Evolutionary conservation across 2,797 vertebrate genomes (phyloP), one percentile per base, ranked within the genome.

Genomic region (Chaunax sp.): DNA sequence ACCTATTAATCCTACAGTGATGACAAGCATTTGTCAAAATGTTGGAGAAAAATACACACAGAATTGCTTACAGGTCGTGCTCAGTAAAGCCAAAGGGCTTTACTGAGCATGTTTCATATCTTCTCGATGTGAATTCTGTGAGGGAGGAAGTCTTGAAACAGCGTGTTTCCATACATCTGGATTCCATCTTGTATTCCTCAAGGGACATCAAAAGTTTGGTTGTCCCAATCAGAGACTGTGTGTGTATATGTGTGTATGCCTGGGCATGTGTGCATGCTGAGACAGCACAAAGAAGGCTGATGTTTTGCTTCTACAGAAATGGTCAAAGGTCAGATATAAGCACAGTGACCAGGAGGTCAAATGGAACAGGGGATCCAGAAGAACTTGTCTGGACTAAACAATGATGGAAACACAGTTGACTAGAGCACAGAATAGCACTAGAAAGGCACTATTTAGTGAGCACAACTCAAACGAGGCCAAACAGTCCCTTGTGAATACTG

Each of bases 161-260:
- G 77, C 26, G n/a, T 18, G 66, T 77, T 78, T 77, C 70, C 71
- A 77, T 85, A 82, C 91, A 93, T 93, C 91, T 93, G 90, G 89
- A 90, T 76, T 81, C 71, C 72, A 89, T 92, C 76, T 80, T 2
- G 18, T 33, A 64, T 67, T 70, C 87, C 88, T 76, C 55, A n/a
- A 83, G 81, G 67, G 86, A 77, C 83, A 82, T 90, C 82, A 83
- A 83, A 90, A 74, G 65, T 70, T 65, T 75, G 44, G 69, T 75
- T 77, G 79, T 85, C 73, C 64, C 75, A 72, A 53, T 81, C 67
- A 69, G 54, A 74, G 65, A 43, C 53, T 16, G 15, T 49, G 67
- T 66, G 74, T 62, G 40, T 45, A 12, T 35, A 54, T 12, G 47
- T 63, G 44, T 45, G 47, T 25, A 59, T 47, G 57, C 33, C 30